Base-by-base conservation (phyloP, 1,140 invertebrate genomes). In the Lepidurus couesii region DNA sequence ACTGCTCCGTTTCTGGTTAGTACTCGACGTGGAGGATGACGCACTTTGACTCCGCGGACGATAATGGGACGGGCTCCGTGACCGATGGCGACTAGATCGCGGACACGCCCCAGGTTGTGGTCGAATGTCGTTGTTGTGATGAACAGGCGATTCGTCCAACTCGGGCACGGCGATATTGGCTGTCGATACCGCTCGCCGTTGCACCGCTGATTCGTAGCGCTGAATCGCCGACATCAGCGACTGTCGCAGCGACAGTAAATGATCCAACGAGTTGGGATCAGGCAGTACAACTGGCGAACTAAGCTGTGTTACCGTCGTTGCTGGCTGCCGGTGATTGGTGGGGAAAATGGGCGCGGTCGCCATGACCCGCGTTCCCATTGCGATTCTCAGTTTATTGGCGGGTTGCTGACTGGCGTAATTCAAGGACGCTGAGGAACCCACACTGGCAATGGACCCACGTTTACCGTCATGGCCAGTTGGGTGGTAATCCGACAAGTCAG, bases 351-450 rank as follows among this genome's bases (percentile, higher is more conserved):
- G 80, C 73, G 77, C 80, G 45, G 81, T 80, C 10, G 81, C 80
- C 80, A 85, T 84, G 11, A 84, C 84, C 76, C 82, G 82, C 11
- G 84, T 85, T 7, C 84, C 84, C 84, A 85, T 85, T 73, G 84
- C 82, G n/a, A 85, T 84, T 73, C 82, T 81, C n/a, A 84, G 84
- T 79, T 84, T 84, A 0, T 75, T 78, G 45, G 47, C 24, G 13
- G 53, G 53, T 44, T 76, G 53, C 16, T 79, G 65, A 73, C 80
- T 77, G 26, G 79, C 79, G 47, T 81, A 78, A 42, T 78, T 53
- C 8, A 81, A 79, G 73, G 80, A 80, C 24, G 79, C 79, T 11
- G 80, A 73, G 77, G 79, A 79, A 73, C 79, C 79, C 26, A 81
- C 75, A 73, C 79, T 80, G 79, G 80, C 78, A 34, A 81, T 42